Evolutionary conservation across 2,888 invertebrate genomes (phyloP), one percentile per base, ranked within the genome.

Genomic region (Lithosia quadra): DNA sequence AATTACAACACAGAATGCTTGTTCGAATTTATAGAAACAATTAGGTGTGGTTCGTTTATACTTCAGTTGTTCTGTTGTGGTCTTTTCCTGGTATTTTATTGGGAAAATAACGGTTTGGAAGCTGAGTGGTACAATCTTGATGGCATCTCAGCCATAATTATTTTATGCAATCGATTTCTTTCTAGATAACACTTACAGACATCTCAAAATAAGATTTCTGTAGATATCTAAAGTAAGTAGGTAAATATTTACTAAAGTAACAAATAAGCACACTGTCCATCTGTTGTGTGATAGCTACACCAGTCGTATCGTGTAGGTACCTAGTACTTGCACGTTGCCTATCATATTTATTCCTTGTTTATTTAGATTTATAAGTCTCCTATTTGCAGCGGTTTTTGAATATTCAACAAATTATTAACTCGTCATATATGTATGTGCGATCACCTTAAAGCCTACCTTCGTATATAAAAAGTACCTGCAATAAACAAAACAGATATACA

Each of bases 1-100:
- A 88, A 90, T 92, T 89, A 89, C 86, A 83, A 80, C 70, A 72
- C 77, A 72, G 73, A 74, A 84, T 79, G 67, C 73, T 69, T 78
- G 78, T 80, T 76, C 49, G 69, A 78, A 78, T 80, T 81, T 79
- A 80, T 74, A 65, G 68, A 69, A 77, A 73, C 69, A 77, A 79
- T 81, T 79, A 70, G 73, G 56, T 70, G 67, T 39, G 61, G 68
- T 71, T 70, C 66, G 57, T 71, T 78, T 80, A 72, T 59, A 57
- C 36, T 68, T 64, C 59, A 68, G 33, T 65, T 61, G 67, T 72
- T 61, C 59, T 72, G 56, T 53, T 58, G 67, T 43, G 63, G 56
- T 34, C 76, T 79, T 77, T 71, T 24, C n/a, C 56, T 59, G 67
- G 21, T 65, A 64, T 72, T 78, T 74, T 62, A 68, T 28, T 63